Conservation (phyloP, 2,797 vertebrate species). For the Artibeus lituratus region DNA sequence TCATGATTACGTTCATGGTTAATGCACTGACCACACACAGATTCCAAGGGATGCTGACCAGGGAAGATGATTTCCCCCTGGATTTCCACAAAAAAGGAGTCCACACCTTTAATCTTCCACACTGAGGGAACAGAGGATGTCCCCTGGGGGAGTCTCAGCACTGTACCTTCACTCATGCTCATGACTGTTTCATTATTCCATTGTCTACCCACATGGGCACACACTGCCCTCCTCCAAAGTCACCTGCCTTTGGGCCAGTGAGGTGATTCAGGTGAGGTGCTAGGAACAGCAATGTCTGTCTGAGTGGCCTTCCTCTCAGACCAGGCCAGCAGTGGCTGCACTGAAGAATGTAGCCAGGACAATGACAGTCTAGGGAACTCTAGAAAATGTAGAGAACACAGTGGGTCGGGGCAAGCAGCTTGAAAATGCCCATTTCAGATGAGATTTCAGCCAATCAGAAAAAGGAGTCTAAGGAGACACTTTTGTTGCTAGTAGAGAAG, state of each 20-base stretch:
- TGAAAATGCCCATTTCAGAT: not conserved
- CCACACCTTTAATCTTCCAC: not conserved
- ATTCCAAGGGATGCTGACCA: not conserved
- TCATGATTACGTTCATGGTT: not conserved
- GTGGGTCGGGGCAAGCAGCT: no score
- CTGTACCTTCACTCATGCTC: rapidly evolving
- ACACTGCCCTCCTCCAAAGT: not conserved
- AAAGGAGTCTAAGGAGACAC: not conserved
- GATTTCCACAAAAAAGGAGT: not conserved
- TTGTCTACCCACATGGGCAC: rapidly evolving
- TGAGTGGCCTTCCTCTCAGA: not conserved
- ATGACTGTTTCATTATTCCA: not conserved
- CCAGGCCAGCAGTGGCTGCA: not conserved
- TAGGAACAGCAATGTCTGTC: rapidly evolving
- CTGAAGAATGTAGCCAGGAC: not conserved
- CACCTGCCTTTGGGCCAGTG: rapidly evolving
- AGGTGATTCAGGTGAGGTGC: rapidly evolving
- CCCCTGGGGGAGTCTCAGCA: not conserved
- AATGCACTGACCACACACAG: not conserved
- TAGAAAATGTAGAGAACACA: not conserved
- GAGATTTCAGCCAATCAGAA: not conserved
- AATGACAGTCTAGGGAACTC: rapidly evolving
- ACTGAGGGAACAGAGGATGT: rapidly evolving
- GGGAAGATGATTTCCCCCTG: not conserved
- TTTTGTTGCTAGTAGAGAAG: not conserved